These are phyloP conservation scores for Notamacropus eugenii DNA, from an alignment of 2,797 vertebrate species.

Conservation along the genomic window DNA sequence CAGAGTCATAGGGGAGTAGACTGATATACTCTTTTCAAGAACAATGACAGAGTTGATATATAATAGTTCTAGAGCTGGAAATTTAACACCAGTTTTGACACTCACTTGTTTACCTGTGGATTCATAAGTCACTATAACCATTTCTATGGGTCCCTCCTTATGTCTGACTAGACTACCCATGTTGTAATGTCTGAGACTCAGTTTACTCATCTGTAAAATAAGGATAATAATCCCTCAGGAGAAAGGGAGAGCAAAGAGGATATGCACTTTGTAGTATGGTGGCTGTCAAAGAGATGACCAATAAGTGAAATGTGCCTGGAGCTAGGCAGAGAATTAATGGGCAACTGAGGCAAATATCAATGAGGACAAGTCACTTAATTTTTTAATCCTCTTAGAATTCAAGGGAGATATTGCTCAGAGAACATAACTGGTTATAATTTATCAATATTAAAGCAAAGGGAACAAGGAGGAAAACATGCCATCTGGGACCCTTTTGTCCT, in stretches of 20 bases:
- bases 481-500: background rate
- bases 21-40: background rate
- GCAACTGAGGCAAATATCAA: background rate
- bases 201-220: background rate
- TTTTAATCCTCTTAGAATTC: background rate
- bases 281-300: background rate
- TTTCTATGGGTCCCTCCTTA: no score
- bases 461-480: background rate
- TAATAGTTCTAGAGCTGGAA: background rate
- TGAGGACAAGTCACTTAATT: background rate
- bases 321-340: background rate
- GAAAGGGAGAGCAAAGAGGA: background rate
- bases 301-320: background rate
- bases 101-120: background rate
- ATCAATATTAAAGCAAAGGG: background rate
- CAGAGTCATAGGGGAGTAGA: background rate
- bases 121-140: no score
- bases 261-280: background rate
- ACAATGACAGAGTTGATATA: background rate
- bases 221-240: background rate
- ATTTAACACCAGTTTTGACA: background rate
- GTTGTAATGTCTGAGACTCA: background rate
- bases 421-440: background rate
- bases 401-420: background rate
- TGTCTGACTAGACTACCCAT: background rate